phyloP scores from a whole-genome alignment of 1,140 invertebrate genomes.

The Dreissena polymorpha region DNA sequence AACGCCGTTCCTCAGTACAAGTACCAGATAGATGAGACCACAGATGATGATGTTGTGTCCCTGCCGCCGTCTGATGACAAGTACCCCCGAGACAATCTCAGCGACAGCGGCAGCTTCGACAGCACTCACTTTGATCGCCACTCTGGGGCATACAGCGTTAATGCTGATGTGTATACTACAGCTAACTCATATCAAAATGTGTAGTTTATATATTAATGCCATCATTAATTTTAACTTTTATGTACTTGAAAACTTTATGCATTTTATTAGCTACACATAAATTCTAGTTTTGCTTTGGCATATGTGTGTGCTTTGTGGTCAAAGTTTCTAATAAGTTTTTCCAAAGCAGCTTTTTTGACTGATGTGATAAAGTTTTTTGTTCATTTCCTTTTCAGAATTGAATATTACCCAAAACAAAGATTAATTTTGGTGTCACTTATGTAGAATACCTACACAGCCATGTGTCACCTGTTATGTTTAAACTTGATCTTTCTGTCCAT shows the following conservation, averaged over 20 bases:
- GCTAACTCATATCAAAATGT: constrained; percentile 35
- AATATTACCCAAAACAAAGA: no score
- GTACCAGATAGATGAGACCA: constrained; percentile 88
- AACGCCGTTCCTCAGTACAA: constrained; percentile 82
- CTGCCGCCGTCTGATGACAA: constrained; percentile 83
- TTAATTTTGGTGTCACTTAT: no score
- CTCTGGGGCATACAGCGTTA: constrained; percentile 18
- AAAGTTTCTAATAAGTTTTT: not conserved
- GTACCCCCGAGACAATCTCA: constrained; percentile 61
- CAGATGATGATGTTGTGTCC: constrained; percentile 89
- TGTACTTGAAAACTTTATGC: not conserved
- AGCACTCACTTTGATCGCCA: constrained; percentile 86
- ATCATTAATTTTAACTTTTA: not conserved
- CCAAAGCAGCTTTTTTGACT: not conserved
- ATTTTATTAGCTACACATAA: not conserved
- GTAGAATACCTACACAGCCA: no score
- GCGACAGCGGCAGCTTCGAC: constrained; percentile 87
- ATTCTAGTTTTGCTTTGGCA: not conserved
- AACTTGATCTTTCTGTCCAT: no score
- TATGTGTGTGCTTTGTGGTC: not conserved
- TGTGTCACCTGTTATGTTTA: no score
- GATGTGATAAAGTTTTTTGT: not conserved
- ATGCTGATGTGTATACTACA: constrained; percentile 39
- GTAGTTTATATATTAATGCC: not conserved
- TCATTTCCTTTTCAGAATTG: not conserved